phyloP scores from a whole-genome alignment of 2,888 invertebrate genomes.

The Alsophila aescularia region DNA sequence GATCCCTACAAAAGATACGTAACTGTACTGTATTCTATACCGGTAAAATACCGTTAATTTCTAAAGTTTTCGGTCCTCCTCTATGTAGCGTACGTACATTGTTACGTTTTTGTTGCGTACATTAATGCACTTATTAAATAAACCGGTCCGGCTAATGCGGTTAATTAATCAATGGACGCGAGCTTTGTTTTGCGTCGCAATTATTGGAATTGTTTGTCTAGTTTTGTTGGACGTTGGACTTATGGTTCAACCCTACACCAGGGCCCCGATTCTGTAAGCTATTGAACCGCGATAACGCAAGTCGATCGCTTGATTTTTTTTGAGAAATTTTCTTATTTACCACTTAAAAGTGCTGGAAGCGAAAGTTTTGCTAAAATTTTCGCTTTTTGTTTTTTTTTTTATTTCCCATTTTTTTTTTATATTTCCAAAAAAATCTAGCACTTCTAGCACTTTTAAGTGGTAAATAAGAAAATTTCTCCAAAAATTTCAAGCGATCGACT shows the following conservation, averaged over 20 bases:
- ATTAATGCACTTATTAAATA: conserved; percentile 75
- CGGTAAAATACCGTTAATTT: neutral
- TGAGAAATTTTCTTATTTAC: too few relatives aligned
- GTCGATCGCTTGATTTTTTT: too few relatives aligned
- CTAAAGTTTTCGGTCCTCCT: conserved; percentile 3
- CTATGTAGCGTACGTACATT: neutral
- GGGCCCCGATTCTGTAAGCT: neutral
- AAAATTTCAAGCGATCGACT: too few relatives aligned
- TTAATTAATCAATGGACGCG: conserved; percentile 73
- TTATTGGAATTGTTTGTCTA: conserved; percentile 41
- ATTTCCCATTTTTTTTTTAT: too few relatives aligned
- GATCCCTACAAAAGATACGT: too few relatives aligned
- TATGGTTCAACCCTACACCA: conserved; percentile 5
- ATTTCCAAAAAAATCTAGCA: too few relatives aligned
- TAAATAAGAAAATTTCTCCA: too few relatives aligned
- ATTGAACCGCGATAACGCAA: too few relatives aligned
- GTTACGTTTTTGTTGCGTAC: conserved; percentile 48
- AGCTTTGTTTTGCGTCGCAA: conserved; percentile 54
- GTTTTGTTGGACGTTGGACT: conserved; percentile 4
- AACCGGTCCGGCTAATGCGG: conserved; percentile 71
- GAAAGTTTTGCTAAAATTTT: too few relatives aligned
- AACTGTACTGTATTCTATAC: neutral
- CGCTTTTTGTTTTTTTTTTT: too few relatives aligned
- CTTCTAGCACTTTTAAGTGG: too few relatives aligned
- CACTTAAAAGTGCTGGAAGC: too few relatives aligned